Evolutionary conservation across 2,113 vertebrate species (phyloP), one percentile per base, ranked within the genome.

Genomic region (Patagioenas fasciata): DNA sequence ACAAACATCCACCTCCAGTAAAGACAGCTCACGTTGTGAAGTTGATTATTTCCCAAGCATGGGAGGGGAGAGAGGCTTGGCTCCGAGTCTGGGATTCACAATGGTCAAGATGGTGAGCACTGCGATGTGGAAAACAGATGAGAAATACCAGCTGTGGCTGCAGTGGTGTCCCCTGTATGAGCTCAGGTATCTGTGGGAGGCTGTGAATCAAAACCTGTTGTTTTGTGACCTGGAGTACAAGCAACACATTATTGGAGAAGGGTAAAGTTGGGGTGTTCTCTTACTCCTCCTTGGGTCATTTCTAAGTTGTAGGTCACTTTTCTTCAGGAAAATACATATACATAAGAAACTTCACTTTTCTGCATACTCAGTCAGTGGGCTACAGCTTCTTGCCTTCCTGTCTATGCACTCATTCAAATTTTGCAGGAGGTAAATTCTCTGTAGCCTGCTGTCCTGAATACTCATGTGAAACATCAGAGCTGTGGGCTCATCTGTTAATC

Each of bases 201-300:
- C n/a, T 73, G 36, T 1, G 13, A 77, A 74, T 54, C 28, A 66
- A 80, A 80, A 11, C 3, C 16, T 80, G 14, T 4, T 60, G 7
- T 44, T 95, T 36, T 42, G 36, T 62, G 40, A 36, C n/a, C 62
- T 58, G 4, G 32, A 67, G 9, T 29, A 56, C 18, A 56, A 67
- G 13, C 5, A 67, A 19, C 11, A 32, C 6, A 4, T 7, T 29
- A 28, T 11, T 34, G 36, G 31, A 67, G 17, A 64, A 12, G 5
- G 5, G 2, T n/a, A 61, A 16, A 73, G 19, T 16, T 1, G 0
- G 7, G 7, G 4, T n/a, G 31, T 61, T 5, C 5, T 71, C 34
- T 48, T 64, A 51, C 4, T 71, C 6, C 15, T 88, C 1, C 21
- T 92, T n/a, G 15, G 5, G 8, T 57, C 1, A 53, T 57, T 95